phyloP scores from a whole-genome alignment of 2,888 invertebrate genomes.

The Macrophya annulata region DNA sequence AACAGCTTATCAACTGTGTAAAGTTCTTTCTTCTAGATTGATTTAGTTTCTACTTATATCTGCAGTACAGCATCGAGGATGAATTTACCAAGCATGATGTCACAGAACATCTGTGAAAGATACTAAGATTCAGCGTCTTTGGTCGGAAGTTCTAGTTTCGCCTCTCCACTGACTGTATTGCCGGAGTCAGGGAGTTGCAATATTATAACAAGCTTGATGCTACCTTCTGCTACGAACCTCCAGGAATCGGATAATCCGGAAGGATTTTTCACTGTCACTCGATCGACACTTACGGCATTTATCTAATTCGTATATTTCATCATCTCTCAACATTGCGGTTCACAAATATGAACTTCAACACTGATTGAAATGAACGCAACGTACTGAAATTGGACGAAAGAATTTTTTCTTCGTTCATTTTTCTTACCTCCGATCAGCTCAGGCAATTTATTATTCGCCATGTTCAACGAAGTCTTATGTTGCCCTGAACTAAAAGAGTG shows the following conservation, averaged over 20 bases:
- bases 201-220: constrained; percentile 76
- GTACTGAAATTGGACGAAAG: no score
- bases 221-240: constrained; percentile 78
- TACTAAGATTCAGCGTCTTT: not conserved
- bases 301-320: no score
- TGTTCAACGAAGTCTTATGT: no score
- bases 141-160: not conserved
- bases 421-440: no score
- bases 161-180: constrained; percentile 72
- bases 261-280: no score
- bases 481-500: no score
- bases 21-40: constrained; percentile 57
- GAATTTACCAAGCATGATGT: not conserved
- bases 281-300: no score
- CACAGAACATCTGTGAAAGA: constrained; percentile 15
- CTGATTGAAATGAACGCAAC: no score
- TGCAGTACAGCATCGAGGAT: not conserved
- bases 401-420: no score
- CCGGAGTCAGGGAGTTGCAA: constrained; percentile 75
- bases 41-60: not conserved
- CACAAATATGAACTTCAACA: no score
- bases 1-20: constrained; percentile 64
- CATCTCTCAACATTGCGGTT: no score
- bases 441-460: no score
- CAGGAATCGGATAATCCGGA: constrained; percentile 80